phyloP scores from a whole-genome alignment of 2,113 vertebrate genomes.

The Elachura formosa region DNA sequence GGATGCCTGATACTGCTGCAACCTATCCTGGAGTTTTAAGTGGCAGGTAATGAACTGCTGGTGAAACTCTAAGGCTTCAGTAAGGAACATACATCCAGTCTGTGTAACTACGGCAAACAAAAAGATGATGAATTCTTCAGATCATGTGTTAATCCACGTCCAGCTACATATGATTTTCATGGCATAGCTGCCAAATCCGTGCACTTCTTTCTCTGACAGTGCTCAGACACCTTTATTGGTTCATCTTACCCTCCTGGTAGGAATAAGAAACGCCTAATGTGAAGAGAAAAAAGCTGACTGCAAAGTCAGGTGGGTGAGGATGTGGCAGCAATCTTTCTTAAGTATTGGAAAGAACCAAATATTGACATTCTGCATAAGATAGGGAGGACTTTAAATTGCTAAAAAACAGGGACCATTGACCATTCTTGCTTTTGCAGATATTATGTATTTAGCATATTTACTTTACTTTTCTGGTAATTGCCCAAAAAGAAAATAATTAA shows the following conservation, averaged over 20 bases:
- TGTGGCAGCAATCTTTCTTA: not conserved
- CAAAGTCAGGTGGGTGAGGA: not conserved
- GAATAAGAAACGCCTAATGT: not conserved
- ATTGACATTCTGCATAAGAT: not conserved
- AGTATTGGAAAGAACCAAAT: not conserved
- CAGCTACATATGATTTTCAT: not conserved
- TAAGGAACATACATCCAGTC: not conserved
- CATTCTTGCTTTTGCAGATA: not conserved
- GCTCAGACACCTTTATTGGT: not conserved
- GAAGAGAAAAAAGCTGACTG: not conserved
- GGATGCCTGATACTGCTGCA: not conserved
- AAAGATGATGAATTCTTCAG: not conserved
- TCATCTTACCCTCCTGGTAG: not conserved
- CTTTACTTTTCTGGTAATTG: not conserved
- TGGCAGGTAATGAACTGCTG: not conserved
- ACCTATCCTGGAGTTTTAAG: not conserved
- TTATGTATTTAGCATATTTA: not conserved
- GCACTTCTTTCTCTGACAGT: not conserved
- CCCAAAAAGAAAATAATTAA: not conserved
- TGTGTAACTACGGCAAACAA: not conserved
- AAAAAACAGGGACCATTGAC: not conserved
- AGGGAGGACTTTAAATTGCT: not conserved
- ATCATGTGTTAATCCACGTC: not conserved
- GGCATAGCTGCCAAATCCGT: not conserved
- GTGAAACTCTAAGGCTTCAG: not conserved